Percentiles rank a stretch among this genome's conserved stretches.
Conservation (phyloP, 2,888 invertebrate species). For the Chrysina gloriosa region DNA sequence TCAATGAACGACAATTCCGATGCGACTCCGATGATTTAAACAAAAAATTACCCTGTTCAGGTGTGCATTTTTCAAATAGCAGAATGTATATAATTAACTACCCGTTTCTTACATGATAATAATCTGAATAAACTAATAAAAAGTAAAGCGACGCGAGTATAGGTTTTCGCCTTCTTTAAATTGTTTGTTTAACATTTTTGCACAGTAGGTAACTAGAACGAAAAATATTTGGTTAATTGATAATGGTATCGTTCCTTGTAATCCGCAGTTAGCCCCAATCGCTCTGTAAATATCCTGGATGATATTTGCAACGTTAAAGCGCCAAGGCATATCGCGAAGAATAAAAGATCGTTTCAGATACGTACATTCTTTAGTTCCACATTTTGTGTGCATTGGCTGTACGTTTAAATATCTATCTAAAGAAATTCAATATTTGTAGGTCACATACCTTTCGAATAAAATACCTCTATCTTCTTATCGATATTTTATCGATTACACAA, state of each 20-base stretch:
- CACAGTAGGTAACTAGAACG: slow-evolving; percentile 2
- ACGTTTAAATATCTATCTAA: background rate
- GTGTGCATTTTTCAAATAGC: no score
- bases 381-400: background rate
- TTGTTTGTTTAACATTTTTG: background rate
- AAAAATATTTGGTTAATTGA: background rate
- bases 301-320: background rate
- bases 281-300: background rate
- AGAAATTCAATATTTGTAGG: slow-evolving; percentile 10
- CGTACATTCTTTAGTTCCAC: background rate
- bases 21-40: background rate
- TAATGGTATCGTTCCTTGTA: background rate
- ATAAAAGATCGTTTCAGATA: background rate
- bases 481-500: slow-evolving; percentile 23
- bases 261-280: background rate
- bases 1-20: background rate
- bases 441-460: slow-evolving; percentile 1
- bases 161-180: background rate
- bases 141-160: background rate
- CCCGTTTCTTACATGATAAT: no score
- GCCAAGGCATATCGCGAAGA: background rate
- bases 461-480: slow-evolving; percentile 6
- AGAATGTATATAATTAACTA: no score
- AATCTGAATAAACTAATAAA: no score
- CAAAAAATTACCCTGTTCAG: no score